Evolutionary conservation across 2,113 vertebrate genomes (phyloP).

Genomic region (Stigmatopora argus): DNA sequence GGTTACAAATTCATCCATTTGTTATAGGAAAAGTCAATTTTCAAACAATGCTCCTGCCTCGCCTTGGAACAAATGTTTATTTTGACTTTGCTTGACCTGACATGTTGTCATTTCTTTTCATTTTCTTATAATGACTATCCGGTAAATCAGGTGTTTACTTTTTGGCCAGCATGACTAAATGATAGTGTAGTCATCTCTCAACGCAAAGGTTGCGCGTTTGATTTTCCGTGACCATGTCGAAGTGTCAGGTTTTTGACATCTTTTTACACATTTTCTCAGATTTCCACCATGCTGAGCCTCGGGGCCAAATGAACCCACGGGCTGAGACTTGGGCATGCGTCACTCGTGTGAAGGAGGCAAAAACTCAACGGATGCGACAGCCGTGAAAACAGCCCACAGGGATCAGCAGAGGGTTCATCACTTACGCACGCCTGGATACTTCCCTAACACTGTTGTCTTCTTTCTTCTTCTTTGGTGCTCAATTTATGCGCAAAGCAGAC

Average conservation of each 20-base stretch:
- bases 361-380: conserved; percentile 5
- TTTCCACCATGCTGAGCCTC: not conserved
- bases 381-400: conserved; percentile 2
- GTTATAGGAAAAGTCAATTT: not conserved
- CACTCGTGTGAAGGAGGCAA: not conserved
- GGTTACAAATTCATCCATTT: not conserved
- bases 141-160: not conserved
- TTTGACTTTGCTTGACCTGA: not conserved
- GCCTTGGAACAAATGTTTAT: not conserved
- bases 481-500: conserved; percentile 6
- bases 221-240: too few relatives aligned
- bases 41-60: not conserved
- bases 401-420: not conserved
- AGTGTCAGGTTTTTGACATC: not conserved
- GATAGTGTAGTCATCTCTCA: too few relatives aligned
- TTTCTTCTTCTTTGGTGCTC: not conserved
- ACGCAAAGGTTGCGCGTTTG: too few relatives aligned
- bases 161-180: too few relatives aligned
- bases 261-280: not conserved
- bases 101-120: not conserved
- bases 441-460: not conserved
- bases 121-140: not conserved
- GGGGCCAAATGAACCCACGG: not conserved
- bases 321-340: not conserved
- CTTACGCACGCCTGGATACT: not conserved